Conservation (phyloP, 37 sponge, comb jelly and placozoan species). For the Theonella swinhoei region DNA sequence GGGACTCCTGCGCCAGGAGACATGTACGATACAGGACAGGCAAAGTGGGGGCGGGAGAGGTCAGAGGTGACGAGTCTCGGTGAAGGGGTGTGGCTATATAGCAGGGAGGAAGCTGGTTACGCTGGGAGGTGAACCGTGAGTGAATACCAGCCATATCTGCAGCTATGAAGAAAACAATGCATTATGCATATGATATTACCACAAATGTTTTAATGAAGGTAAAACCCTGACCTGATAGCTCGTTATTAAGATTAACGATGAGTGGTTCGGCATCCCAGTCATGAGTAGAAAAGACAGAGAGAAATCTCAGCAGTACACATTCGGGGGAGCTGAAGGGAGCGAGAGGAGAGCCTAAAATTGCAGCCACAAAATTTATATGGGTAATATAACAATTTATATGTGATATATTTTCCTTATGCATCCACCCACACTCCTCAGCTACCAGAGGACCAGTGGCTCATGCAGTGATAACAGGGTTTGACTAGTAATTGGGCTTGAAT, state of each 20-base stretch:
- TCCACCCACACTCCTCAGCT: no score
- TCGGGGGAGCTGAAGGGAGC: slow-evolving; percentile 48
- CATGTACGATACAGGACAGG: slow-evolving; percentile 47
- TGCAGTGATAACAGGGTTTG: no score
- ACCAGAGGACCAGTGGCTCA: no score
- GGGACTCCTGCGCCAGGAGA: slow-evolving; percentile 54
- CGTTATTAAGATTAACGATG: slow-evolving; percentile 84
- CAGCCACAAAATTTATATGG: background rate
- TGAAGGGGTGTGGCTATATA: slow-evolving; percentile 77
- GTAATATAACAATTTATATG: no score
- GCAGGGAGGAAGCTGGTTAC: slow-evolving; percentile 71
- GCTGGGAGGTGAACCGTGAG: slow-evolving; percentile 32
- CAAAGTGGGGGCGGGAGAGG: slow-evolving; percentile 21
- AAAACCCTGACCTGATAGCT: slow-evolving; percentile 62
- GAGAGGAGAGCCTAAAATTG: background rate
- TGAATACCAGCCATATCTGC: slow-evolving; percentile 49
- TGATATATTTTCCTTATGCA: no score
- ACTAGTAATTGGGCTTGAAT: no score
- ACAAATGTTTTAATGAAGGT: no score
- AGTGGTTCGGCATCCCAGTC: slow-evolving; percentile 90
- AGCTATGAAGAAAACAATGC: slow-evolving; percentile 38
- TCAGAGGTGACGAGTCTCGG: slow-evolving; percentile 46
- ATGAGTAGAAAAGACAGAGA: slow-evolving; percentile 68
- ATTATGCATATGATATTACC: no score
- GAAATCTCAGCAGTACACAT: slow-evolving; percentile 82